Evolutionary conservation across 2,888 invertebrate species (phyloP), one percentile per base, ranked within the genome.

Genomic region (Drosophila mayaguana): DNA sequence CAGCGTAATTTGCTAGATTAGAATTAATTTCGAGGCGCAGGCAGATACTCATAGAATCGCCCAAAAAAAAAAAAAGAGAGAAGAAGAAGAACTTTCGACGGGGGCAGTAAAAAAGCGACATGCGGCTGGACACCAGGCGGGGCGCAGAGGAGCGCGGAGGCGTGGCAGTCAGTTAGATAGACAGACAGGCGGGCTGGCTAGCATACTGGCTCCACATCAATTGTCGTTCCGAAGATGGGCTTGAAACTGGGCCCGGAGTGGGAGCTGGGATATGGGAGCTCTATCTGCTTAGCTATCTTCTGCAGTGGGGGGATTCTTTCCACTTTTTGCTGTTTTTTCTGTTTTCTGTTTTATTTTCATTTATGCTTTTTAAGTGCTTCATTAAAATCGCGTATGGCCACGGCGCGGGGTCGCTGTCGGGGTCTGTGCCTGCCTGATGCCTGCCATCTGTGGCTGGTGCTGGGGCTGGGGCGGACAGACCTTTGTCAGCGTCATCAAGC

Each of bases 311-410:
- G 75, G 45, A 14, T 45, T 45, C 45, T 45, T 16, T 22, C 7
- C 22, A 16, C 9, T 89, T 86, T 45, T 14, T 7, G 6, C 43
- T 20, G 14, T 22, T 45, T 16, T 6, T 16, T 5, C 40, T 18
- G 40, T 18, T 40, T 11, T 46, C 48, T 50, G 48, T 89, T 83
- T 84, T 84, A 88, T 90, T 90, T 88, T 89, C 80, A 88, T 89
- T 88, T 89, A 89, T 88, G 90, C 86, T 88, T 85, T 90, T 86
- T 90, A 86, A 86, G 90, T 88, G 90, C 86, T 86, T 86, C 86
- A 86, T 86, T 86, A 86, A 86, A 86, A 86, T 79, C 89, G 87
- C 87, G 87, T 88, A 90, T 76, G 78, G 75, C 75, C 56, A 70
- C 72, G 88, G 75, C 60, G 62, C 63, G 63, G 70, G 53, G 64